Percentiles rank a stretch among this genome's conserved stretches.
Evolutionary conservation across 23 tunicate genomes (phyloP).

Genomic region (Corella eumyota): DNA sequence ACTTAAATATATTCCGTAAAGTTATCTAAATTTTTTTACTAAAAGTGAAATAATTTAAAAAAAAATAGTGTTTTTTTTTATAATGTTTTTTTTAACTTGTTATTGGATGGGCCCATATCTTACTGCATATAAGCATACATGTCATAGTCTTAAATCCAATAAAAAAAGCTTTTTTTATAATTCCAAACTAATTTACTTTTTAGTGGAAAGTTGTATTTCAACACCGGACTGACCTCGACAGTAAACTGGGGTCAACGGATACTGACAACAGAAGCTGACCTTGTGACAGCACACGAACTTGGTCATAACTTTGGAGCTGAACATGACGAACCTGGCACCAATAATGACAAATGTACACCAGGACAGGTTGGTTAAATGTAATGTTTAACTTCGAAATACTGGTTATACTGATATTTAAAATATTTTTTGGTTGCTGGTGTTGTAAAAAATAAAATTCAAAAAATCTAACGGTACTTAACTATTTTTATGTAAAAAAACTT

Average conservation of each 20-base stretch:
- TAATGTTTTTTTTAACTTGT: no score
- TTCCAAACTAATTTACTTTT: no score
- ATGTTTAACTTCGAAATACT: conserved; percentile 1
- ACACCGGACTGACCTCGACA: conserved; percentile 94
- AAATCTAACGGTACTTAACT: no score
- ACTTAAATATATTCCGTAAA: background rate
- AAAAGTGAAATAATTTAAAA: no score
- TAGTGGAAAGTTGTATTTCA: conserved; percentile 62
- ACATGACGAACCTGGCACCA: conserved; percentile 55
- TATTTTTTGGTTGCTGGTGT: no score
- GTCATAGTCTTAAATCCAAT: no score
- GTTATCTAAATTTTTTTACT: background rate
- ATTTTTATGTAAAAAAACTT: no score
- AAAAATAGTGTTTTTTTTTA: no score
- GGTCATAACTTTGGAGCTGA: conserved; percentile 99
- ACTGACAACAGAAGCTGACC: conserved; percentile 85
- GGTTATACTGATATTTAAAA: background rate
- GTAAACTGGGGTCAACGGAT: conserved; percentile 84
- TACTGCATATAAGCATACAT: no score
- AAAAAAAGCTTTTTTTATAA: no score
- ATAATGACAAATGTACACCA: conserved; percentile 45
- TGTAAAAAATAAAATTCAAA: no score
- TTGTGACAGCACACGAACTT: conserved; percentile 97
- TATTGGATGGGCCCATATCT: no score
- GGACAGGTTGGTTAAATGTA: conserved; percentile 81